Percentiles rank a stretch among this genome's conserved stretches.
Evolutionary conservation across 1,140 invertebrate species (phyloP).

Genomic region (Trinorchestia longiramus): DNA sequence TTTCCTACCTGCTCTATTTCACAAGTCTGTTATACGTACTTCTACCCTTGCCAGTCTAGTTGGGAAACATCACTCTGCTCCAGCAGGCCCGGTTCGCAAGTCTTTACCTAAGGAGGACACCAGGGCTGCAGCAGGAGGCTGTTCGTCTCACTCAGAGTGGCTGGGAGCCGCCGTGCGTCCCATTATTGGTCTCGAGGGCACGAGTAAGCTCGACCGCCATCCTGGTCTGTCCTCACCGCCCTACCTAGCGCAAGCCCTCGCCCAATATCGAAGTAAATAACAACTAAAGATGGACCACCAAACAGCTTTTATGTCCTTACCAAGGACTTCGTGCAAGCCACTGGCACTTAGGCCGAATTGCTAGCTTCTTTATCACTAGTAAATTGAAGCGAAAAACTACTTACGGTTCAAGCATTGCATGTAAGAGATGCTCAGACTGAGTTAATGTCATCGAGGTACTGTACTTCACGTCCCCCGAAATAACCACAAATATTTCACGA

Average conservation of each 20-base stretch:
- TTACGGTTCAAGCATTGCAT: neutral
- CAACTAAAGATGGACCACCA: constrained; percentile 1
- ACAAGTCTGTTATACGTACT: neutral
- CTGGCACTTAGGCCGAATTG: constrained; percentile 6
- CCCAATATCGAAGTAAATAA: constrained; percentile 35
- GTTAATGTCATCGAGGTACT: neutral
- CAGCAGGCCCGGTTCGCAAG: neutral
- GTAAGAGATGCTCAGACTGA: neutral
- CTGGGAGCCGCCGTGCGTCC: neutral
- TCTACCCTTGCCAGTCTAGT: neutral
- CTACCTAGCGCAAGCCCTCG: neutral
- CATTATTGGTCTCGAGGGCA: constrained; percentile 23
- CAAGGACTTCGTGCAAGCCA: neutral
- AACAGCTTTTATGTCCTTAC: constrained; percentile 22
- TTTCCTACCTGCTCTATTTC: neutral
- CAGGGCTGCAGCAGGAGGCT: neutral
- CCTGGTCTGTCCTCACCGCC: neutral
- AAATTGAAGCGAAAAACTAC: constrained; percentile 1
- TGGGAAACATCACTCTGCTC: neutral
- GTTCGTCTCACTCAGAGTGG: constrained; percentile 4
- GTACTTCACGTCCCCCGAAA: neutral
- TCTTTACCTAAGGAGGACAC: neutral
- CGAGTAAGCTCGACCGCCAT: neutral
- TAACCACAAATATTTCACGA: neutral
- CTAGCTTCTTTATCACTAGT: neutral